A percentile compares a stretch with the other conserved stretches of the same genome.
Evolutionary conservation across 2,113 vertebrate species (phyloP).

Genomic region (Pyxicephalus adspersus): DNA sequence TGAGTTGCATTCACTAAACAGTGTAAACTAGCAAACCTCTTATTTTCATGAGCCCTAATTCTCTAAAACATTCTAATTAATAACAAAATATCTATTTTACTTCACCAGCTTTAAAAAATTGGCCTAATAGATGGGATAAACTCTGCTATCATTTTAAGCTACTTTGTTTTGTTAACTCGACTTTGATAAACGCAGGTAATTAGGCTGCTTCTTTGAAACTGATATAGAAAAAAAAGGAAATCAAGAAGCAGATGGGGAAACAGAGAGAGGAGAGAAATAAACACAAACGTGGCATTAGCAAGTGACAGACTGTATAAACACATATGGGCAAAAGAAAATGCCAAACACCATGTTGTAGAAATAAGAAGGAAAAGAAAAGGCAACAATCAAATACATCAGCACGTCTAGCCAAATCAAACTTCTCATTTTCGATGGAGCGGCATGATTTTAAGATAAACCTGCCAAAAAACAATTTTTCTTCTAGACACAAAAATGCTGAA

Average conservation of each 20-base stretch:
- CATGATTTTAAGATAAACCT: too few relatives aligned
- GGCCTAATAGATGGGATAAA: neutral
- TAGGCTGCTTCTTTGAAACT: neutral
- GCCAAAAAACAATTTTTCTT: too few relatives aligned
- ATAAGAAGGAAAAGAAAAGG: too few relatives aligned
- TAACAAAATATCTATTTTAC: neutral
- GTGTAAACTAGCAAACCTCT: neutral
- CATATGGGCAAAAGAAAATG: neutral
- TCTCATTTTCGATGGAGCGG: too few relatives aligned
- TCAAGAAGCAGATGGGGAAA: constrained; percentile 22
- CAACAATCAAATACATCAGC: too few relatives aligned
- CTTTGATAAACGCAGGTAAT: constrained; percentile 32
- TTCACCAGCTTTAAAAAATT: too few relatives aligned
- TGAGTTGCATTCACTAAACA: neutral
- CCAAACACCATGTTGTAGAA: neutral
- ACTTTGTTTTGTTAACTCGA: neutral
- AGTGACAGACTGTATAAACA: constrained; percentile 17
- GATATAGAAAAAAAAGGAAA: neutral
- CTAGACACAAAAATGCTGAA: too few relatives aligned
- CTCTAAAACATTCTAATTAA: neutral
- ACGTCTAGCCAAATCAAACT: neutral
- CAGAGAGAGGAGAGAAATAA: neutral
- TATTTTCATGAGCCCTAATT: neutral
- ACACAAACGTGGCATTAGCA: neutral
- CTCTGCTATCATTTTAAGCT: neutral